A percentile compares a stretch with the other conserved stretches of the same genome.
Evolutionary conservation across 2,113 vertebrate genomes (phyloP).

Genomic region (Pelecanus crispus): DNA sequence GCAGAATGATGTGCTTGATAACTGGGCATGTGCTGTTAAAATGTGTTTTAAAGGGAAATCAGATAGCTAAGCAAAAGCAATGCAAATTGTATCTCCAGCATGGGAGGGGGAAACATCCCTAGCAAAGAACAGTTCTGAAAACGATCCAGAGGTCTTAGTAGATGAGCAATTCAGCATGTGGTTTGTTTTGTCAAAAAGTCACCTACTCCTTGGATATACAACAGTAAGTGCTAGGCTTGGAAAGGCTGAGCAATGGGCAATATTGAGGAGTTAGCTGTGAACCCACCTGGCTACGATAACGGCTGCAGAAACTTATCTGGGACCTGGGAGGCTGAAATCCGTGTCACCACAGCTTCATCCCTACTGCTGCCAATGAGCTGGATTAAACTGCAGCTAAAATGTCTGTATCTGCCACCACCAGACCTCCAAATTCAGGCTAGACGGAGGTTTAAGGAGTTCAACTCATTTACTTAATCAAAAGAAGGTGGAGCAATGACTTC

Average conservation of each 20-base stretch:
- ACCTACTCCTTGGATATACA: not conserved
- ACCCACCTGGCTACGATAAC: not conserved
- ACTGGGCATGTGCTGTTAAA: not conserved
- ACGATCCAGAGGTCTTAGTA: not conserved
- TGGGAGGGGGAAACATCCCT: accelerated
- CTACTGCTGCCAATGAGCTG: not conserved
- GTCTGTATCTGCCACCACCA: not conserved
- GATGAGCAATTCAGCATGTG: not conserved
- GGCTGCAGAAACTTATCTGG: not conserved
- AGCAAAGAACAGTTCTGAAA: not conserved
- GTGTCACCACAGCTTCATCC: not conserved
- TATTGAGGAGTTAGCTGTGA: not conserved
- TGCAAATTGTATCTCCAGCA: not conserved
- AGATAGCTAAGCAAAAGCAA: not conserved
- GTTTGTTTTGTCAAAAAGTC: not conserved
- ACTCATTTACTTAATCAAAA: not conserved
- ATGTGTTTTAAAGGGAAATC: not conserved
- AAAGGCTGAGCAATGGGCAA: not conserved
- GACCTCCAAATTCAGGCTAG: not conserved
- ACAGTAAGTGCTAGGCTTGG: not conserved
- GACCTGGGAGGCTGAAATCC: not conserved
- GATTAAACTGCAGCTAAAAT: not conserved
- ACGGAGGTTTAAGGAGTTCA: not conserved
- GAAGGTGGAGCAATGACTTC: not conserved
- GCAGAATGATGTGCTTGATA: not conserved